A percentile compares a stretch with the other conserved stretches of the same genome.
Evolutionary conservation across 1,140 invertebrate species (phyloP).

Genomic region (Eriosoma lanigerum): DNA sequence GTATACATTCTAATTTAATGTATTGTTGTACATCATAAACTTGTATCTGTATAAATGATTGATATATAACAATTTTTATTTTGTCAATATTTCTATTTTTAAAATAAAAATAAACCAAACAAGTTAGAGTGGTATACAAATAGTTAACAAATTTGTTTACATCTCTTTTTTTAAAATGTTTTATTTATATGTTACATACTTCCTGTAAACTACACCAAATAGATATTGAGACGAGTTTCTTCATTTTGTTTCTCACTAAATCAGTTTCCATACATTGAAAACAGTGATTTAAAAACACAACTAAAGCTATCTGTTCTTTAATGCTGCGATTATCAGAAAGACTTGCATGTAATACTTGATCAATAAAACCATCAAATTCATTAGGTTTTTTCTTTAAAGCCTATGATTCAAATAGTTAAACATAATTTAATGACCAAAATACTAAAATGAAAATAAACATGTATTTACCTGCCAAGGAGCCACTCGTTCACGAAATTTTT

Average conservation of each 20-base stretch:
- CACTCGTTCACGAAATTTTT: conserved; percentile 95
- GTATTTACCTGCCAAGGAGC: conserved; percentile 85
- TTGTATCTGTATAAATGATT: too few relatives aligned
- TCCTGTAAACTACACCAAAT: conserved; percentile 91
- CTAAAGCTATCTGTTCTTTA: conserved; percentile 81
- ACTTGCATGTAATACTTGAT: conserved; percentile 74
- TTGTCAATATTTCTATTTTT: too few relatives aligned
- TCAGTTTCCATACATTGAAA: conserved; percentile 97
- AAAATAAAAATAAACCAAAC: too few relatives aligned
- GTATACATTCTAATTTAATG: too few relatives aligned
- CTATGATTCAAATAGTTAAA: conserved; percentile 58
- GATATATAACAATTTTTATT: too few relatives aligned
- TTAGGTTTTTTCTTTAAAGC: conserved; percentile 78
- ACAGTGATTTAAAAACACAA: conserved; percentile 93
- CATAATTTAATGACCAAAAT: neutral
- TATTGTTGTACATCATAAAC: too few relatives aligned
- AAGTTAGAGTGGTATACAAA: too few relatives aligned
- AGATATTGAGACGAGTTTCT: conserved; percentile 86
- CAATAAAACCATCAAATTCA: conserved; percentile 86
- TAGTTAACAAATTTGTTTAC: too few relatives aligned
- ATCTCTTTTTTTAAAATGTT: too few relatives aligned
- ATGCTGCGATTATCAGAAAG: conserved; percentile 67
- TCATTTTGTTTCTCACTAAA: conserved; percentile 88
- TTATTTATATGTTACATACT: too few relatives aligned
- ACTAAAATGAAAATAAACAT: conserved; percentile 36